Conservation (phyloP, 2,888 invertebrate species). For the Portevinia maculata region DNA sequence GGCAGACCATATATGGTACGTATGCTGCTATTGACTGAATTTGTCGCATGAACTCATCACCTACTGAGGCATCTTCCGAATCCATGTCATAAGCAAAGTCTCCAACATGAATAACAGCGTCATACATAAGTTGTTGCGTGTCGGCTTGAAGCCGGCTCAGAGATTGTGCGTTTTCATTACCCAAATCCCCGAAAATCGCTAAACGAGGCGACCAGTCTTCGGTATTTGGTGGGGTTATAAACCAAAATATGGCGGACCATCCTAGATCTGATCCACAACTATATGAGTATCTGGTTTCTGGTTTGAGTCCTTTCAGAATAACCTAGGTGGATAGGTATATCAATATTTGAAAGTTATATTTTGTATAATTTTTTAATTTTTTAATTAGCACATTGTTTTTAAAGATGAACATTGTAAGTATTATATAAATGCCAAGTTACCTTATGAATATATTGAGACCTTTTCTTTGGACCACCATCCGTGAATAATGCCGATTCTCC, state of each 20-base stretch:
- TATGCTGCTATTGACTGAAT: conserved; percentile 94
- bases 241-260: conserved; percentile 92
- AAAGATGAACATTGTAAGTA: conserved; percentile 61
- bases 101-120: conserved; percentile 95
- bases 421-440: no score
- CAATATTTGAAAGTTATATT: no score
- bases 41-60: conserved; percentile 97
- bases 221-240: conserved; percentile 88
- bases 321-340: conserved; percentile 68
- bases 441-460: conserved; percentile 90
- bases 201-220: conserved; percentile 90
- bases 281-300: conserved; percentile 89
- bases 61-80: conserved; percentile 90
- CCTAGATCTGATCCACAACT: conserved; percentile 90
- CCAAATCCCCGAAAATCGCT: conserved; percentile 97
- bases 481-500: conserved; percentile 87
- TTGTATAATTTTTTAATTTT: no score
- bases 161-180: conserved; percentile 94
- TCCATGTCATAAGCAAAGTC: conserved; percentile 98
- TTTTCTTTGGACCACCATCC: conserved; percentile 88
- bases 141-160: conserved; percentile 93
- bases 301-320: conserved; percentile 85
- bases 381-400: no score
- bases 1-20: conserved; percentile 96
- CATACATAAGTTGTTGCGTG: conserved; percentile 90